phyloP scores from a whole-genome alignment of 2,888 invertebrate species.

The Podabrus alpinus region DNA sequence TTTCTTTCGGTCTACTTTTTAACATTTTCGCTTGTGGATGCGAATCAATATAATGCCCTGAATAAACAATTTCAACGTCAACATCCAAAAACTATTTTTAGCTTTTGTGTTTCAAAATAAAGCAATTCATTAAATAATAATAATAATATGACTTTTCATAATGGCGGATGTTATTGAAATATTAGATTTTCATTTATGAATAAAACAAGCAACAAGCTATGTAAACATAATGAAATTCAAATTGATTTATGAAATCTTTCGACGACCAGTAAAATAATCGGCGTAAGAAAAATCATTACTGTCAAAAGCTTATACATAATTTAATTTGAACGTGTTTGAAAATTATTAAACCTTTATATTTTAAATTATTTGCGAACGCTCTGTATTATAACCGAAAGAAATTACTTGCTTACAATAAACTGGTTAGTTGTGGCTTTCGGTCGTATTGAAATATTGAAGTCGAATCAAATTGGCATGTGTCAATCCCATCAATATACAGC shows the following conservation, averaged over 20 bases:
- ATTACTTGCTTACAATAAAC: no score
- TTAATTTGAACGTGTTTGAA: no score
- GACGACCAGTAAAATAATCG: not conserved
- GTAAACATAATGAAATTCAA: not conserved
- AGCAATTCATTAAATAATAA: not conserved
- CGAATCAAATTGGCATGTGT: no score
- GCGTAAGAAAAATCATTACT: no score
- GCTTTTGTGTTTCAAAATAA: not conserved
- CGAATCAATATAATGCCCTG: not conserved
- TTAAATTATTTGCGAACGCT: no score
- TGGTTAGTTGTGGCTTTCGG: no score
- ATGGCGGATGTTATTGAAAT: not conserved
- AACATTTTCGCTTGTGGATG: not conserved
- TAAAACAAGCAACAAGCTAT: not conserved
- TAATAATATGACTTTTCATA: not conserved
- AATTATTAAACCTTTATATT: no score
- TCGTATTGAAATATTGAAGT: no score
- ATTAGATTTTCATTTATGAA: not conserved
- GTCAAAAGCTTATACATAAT: no score
- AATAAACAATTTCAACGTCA: not conserved
- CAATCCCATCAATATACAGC: no score
- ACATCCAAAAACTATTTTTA: not conserved
- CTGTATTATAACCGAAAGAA: no score
- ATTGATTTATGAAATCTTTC: not conserved
- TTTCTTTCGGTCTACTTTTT: not conserved